Base-by-base conservation (phyloP, 2,797 vertebrate genomes). In the Amblyopsis hoosieri region DNA sequence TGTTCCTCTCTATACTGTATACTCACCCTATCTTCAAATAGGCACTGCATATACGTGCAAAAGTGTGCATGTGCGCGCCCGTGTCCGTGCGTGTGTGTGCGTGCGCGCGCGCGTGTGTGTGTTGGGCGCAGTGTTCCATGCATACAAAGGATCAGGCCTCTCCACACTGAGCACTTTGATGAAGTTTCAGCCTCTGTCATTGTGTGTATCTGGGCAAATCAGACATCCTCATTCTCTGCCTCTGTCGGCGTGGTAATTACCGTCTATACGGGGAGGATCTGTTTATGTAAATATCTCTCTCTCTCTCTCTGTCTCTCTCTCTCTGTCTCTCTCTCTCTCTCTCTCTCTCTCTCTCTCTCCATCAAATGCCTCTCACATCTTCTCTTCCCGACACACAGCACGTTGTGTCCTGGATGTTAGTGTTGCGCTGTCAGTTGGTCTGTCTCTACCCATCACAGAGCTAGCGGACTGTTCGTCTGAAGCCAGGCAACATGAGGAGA, bases 271-370 rank as follows among this genome's bases (percentile, higher is more conserved):
- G 72, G 79, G 72, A 75, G 74, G 73, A 82, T 89, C 81, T 85
- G 82, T 88, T 90, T 87, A 85, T 88, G 87, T 84, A 85, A 89
- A 89, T 88, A 80, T 74, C 66, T 54, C 51, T 76, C 72, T 75
- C 64, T 57, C 60, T 23, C 29, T 50, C 62, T 74, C 66, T 54
- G 49, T 76, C 72, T 75, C 64, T 57, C 60, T 23, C 29, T 50
- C 66, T 54, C 51, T 76, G 71, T 75, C 64, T 54, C 60, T 23
- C 29, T 50, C 62, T 49, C 46, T 66, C 50, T 23, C 19, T 23
- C 23, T 23, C 23, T 74, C 66, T 54, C 51, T 76, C 72, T 75
- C 37, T 42, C 37, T 42, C 37, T 42, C 37, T 9, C 37, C 37
- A 42, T 42, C 37, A 42, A 42, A 42, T 9, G 37, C 37, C 9